Evolutionary conservation across 2,888 invertebrate species (phyloP).

Genomic region (Sinohyriopsis cumingii): DNA sequence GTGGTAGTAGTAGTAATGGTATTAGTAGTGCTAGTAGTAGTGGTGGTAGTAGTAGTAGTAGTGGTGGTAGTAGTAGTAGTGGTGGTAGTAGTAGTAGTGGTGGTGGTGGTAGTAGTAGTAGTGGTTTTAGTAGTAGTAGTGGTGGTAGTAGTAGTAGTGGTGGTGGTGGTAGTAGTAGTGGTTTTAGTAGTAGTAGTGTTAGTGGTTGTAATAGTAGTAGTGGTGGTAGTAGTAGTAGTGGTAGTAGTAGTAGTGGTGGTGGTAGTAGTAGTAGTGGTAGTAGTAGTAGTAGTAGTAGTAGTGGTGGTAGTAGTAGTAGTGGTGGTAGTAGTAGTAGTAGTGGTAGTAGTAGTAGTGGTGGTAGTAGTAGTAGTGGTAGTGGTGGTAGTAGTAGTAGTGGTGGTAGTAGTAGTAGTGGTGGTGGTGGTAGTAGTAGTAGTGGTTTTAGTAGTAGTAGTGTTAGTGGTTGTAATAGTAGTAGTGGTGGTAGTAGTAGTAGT

Average conservation of each 20-base stretch:
- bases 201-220: slow-evolving; percentile 1
- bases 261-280: not conserved
- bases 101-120: not conserved
- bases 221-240: not conserved
- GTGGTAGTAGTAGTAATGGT: too few relatives aligned
- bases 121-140: not conserved
- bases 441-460: too few relatives aligned
- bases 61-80: too few relatives aligned
- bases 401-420: not conserved
- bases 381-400: not conserved
- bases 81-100: too few relatives aligned
- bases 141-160: too few relatives aligned
- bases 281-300: too few relatives aligned
- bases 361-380: too few relatives aligned
- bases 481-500: not conserved
- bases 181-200: too few relatives aligned
- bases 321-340: slow-evolving; percentile 10
- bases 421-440: too few relatives aligned
- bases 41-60: not conserved
- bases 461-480: not conserved
- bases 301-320: not conserved
- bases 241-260: slow-evolving; percentile 14
- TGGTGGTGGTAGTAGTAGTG: not conserved
- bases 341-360: not conserved
- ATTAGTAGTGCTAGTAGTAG: too few relatives aligned